Evolutionary conservation across 1,140 invertebrate species (phyloP).

Genomic region (Propsilocerus akamusi): DNA sequence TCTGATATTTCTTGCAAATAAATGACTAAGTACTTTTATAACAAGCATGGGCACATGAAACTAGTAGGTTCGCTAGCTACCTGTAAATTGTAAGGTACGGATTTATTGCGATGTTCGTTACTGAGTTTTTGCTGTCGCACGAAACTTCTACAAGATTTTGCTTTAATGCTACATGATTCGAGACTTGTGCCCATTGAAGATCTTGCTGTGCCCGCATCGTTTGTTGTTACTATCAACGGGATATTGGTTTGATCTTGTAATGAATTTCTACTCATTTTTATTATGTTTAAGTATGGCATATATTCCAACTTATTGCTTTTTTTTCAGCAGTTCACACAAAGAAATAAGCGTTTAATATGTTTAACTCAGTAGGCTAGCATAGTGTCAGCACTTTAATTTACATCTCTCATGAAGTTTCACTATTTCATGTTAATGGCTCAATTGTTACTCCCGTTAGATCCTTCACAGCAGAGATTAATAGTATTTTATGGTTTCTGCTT

Average conservation of each 20-base stretch:
- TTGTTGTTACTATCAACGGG: constrained; percentile 5
- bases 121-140: constrained; percentile 3
- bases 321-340: not conserved
- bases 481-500: too few species aligned
- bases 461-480: too few species aligned
- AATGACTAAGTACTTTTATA: too few species aligned
- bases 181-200: not conserved
- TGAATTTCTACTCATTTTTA: constrained; percentile 4
- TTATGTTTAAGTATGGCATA: not conserved
- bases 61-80: too few species aligned
- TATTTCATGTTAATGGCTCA: not conserved
- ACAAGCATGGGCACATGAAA: too few species aligned
- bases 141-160: constrained; percentile 7
- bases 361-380: not conserved
- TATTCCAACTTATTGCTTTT: not conserved
- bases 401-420: not conserved
- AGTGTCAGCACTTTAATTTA: not conserved
- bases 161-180: not conserved
- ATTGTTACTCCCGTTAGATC: too few species aligned
- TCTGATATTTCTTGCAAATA: too few species aligned
- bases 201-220: constrained; percentile 2
- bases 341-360: not conserved
- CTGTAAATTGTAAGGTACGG: constrained; percentile 8
- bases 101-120: constrained; percentile 7
- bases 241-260: not conserved